Evolutionary conservation across 1,140 invertebrate species (phyloP), one percentile per base, ranked within the genome.

Genomic region (Cydia strobilella): DNA sequence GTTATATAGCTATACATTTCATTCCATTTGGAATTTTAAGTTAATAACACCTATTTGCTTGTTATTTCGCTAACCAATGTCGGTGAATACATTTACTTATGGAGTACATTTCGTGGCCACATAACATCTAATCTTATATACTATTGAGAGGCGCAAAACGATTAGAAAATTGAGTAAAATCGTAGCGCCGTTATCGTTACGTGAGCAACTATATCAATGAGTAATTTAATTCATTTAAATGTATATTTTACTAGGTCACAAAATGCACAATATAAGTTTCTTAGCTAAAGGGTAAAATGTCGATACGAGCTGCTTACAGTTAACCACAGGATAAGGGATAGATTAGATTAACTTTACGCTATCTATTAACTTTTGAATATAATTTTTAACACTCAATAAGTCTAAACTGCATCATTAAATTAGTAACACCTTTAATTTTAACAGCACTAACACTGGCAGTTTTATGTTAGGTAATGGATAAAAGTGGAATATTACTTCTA

Each of bases 251-350:
- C 65, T 69, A 69, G 65, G 65, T 39, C 65, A 69, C 65, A 69
- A 69, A 69, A 69, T 69, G 31, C n/a, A 69, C 65, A 69, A 15
- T 39, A 35, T 39, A 69, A 69, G 65, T 59, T 23, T 9, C 27
- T 69, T 69, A 69, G 27, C n/a, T 69, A 18, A 18, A 42, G 31
- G 31, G 65, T 69, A 79, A 83, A 88, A 84, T 77, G 82, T 84
- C 81, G 76, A 80, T 75, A 80, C 77, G 75, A 65, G n/a, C 25
- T 75, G 75, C 80, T 86, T 85, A 86, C 79, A 84, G 84, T 86
- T 85, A 84, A 88, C 85, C 86, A 83, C 84, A 83, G 85, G 85
- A 88, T 80, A 86, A 89, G 84, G 80, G 79, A 84, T 85, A 84
- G 85, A 79, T 77, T 86, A 86, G 84, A 85, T 86, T 83, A 73